Base-by-base conservation (phyloP, 2,113 vertebrate species). In the Platysteira castanea region DNA sequence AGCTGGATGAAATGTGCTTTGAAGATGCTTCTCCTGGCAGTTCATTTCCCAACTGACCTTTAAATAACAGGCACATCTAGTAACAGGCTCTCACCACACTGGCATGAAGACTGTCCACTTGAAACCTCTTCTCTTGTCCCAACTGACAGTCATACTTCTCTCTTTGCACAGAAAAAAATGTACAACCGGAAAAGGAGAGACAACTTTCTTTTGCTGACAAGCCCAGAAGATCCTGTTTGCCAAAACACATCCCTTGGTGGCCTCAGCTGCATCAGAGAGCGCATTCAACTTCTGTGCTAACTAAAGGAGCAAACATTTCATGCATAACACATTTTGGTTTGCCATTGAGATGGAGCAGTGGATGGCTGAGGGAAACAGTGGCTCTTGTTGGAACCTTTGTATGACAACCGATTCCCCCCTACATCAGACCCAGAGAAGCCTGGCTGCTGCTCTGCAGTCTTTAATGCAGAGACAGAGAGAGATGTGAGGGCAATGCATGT, bases 51-150 rank as follows among this genome's bases (percentile, higher is more conserved):
- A 91, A 2, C 3, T 65, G 84, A 74, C 84, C 81, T 84, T 93
- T 74, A 87, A 94, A 50, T 89, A 87, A 91, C 64, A 59, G 68
- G 52, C 52, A 81, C 50, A 71, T 60, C 27, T 64, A 77, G 69
- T 31, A 54, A 67, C 56, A 54, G 47, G 56, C 52, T 90, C 60
- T 84, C 4, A 6, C 56, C 89, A 84, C 35, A 60, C 60, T 44
- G 64, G 52, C 44, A 79, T 63, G 76, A 78, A 81, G 44, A 74
- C 0, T 75, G 47, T 50, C 30, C 52, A 35, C 73, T 78, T 70
- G 65, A 86, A 95, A 82, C 52, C 54, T 74, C 69, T 71, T 78
- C 52, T 41, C 30, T 65, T 74, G 71, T 81, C 52, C 76, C 69
- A 33, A 0, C 2, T 87, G 79, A 84, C 12, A 37, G 68, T 21